Evolutionary conservation across 2,888 invertebrate genomes (phyloP), one percentile per base, ranked within the genome.

Genomic region (Sepiola atlantica): DNA sequence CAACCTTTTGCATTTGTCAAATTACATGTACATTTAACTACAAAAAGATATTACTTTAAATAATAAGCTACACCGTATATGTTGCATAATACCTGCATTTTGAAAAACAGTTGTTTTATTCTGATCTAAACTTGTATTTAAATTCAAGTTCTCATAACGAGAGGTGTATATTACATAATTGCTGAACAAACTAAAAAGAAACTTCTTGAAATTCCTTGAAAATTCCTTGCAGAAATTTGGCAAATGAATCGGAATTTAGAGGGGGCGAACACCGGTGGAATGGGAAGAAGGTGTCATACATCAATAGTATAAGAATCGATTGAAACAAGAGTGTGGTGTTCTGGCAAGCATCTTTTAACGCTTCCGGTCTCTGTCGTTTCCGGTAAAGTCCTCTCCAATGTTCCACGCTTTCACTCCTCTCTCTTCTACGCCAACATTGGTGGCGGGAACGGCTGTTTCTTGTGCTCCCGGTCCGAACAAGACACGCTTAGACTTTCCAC

Each of bases 341-440:
- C 77, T 77, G 77, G 77, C 77, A 77, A n/a, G n/a, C 77, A 77
- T 77, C 77, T 77, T 77, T 77, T n/a, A n/a, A 77, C n/a, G n/a
- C n/a, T 77, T 77, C 77, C 77, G 77, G 77, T 77, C 14, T 77
- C 12, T 32, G 32, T 77, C n/a, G n/a, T 77, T 77, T 77, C 77
- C 77, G 77, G 77, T 77, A 77, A 77, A 32, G 10, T 77, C 77
- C 28, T n/a, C 45, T 45, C 45, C 45, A 45, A 45, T 8, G 45
- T 45, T 4, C 2, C 45, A 2, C 45, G 2, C 2, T 2, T 45
- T 4, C 2, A 45, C 45, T 45, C 45, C 45, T 45, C 45, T 8
- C 8, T 45, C 8, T 8, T 4, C 45, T 45, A 45, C 45, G 45
- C n/a, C n/a, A 77, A 32, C 14, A n/a, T 77, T n/a, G n/a, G 77